A percentile compares a stretch with the other conserved stretches of the same genome.
phyloP scores from a whole-genome alignment of 1,140 invertebrate species.

The Drosophila eugracilis region DNA sequence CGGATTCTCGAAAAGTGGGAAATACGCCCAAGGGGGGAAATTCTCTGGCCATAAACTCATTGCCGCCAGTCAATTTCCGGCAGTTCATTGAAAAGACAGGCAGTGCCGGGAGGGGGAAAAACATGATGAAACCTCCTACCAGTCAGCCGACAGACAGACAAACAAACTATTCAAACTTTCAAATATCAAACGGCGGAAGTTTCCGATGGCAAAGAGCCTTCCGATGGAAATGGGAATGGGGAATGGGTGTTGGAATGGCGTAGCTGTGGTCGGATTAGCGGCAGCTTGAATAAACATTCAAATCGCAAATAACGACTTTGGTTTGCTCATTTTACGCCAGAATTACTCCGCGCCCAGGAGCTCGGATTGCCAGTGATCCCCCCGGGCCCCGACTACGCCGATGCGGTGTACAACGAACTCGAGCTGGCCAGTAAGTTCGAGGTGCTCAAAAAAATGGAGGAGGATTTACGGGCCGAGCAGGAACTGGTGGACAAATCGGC shows the following conservation, averaged over 20 bases:
- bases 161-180: slow-evolving; percentile 60
- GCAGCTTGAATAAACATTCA: slow-evolving; percentile 49
- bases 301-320: slow-evolving; percentile 50
- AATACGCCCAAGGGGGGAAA: background rate
- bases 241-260: background rate
- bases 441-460: slow-evolving; percentile 76
- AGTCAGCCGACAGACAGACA: slow-evolving; percentile 27
- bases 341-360: slow-evolving; percentile 59
- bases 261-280: slow-evolving; percentile 59
- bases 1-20: slow-evolving; percentile 19
- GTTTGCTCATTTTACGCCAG: slow-evolving; percentile 58
- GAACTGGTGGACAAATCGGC: slow-evolving; percentile 83
- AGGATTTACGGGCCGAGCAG: slow-evolving; percentile 80
- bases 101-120: slow-evolving; percentile 41
- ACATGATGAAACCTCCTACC: slow-evolving; percentile 33
- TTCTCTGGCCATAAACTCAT: slow-evolving; percentile 19
- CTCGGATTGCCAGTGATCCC: slow-evolving; percentile 15
- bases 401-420: slow-evolving; percentile 69
- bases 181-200: slow-evolving; percentile 63
- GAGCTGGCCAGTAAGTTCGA: slow-evolving; percentile 74
- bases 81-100: slow-evolving; percentile 25
- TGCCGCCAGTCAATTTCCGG: slow-evolving; percentile 75
- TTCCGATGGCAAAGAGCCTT: background rate
- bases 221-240: background rate
- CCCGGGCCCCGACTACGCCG: slow-evolving; percentile 62